Base-by-base conservation (phyloP, 2,113 vertebrate species). In the Microtus pennsylvanicus region DNA sequence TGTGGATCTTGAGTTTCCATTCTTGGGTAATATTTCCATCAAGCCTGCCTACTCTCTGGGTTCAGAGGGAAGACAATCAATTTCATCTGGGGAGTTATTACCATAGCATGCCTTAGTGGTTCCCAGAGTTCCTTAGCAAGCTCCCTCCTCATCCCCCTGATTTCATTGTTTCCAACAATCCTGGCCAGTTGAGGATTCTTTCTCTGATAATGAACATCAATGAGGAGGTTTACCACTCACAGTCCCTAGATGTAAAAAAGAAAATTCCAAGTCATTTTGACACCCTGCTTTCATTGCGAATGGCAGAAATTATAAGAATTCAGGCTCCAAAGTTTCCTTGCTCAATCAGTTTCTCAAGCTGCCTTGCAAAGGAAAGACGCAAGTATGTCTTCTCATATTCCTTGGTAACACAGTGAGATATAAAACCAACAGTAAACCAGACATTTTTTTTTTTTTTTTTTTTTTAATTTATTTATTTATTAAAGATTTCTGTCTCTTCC, bases 341-440 rank as follows among this genome's bases (percentile, higher is more conserved):
- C 30, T 4, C 65, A 89, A 13, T 42, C 61, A 87, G 65, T 4
- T 1, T 26, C 13, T 78, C 38, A 2, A 69, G n/a, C 7, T 88
- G 52, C 30, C 35, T 85, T 63, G 77, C 16, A 91, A 74, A 83
- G 33, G 8, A 81, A 83, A 81, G 61, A 9, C 50, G 61, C 28
- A 63, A 14, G 38, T 28, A 61, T 35, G 3, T 5, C 26, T 42
- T 81, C 5, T 83, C 21, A 65, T 35, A 42, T 91, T 80, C 8
- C 80, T 74, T 16, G 78, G 26, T 42, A 33, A 96, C 19, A 83
- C 21, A 86, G 42, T 86, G 94, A 74, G n/a, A 92, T 78, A 45
- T 35, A 76, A 94, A 76, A 74, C 30, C 76, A 70, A 88, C 2
- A 82, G 11, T n/a, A 85, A 7, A 21, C 13, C 3, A 52, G 24